Evolutionary conservation across 2,113 vertebrate species (phyloP).

Genomic region (Turdus rufiventris): DNA sequence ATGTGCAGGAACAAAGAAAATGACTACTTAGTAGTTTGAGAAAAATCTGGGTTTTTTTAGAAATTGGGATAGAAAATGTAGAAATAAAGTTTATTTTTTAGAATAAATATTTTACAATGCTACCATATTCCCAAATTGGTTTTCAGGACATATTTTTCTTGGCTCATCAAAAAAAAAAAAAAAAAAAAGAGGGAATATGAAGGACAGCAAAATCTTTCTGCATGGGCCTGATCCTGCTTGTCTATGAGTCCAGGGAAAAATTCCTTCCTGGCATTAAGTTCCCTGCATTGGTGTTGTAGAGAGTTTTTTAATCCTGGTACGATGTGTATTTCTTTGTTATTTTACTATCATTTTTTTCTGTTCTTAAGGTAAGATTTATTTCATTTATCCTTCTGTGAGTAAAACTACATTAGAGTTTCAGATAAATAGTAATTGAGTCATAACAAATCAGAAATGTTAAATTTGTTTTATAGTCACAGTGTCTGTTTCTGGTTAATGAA

Average conservation of each 20-base stretch:
- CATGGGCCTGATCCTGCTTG: neutral
- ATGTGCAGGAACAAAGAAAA: constrained; percentile 66
- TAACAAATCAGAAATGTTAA: neutral
- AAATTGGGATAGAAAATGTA: constrained; percentile 33
- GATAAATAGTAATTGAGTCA: neutral
- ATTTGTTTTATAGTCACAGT: neutral
- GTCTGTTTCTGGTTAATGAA: constrained; percentile 14
- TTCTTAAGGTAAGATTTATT: neutral
- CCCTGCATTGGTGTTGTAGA: neutral
- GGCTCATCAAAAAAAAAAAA: neutral
- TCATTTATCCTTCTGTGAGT: neutral
- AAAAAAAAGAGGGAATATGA: neutral
- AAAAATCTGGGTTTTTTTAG: constrained; percentile 31
- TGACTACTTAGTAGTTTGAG: constrained; percentile 37
- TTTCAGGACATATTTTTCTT: neutral
- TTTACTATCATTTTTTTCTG: neutral
- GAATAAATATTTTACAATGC: neutral
- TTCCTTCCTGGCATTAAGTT: neutral
- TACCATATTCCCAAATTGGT: neutral
- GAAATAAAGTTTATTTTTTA: constrained; percentile 5
- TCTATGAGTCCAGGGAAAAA: neutral
- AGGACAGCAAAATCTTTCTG: neutral
- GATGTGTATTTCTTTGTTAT: neutral
- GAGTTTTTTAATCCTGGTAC: neutral
- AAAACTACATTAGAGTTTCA: neutral